Conservation (phyloP, 2,113 vertebrate genomes). For the Zosterops japonicus region DNA sequence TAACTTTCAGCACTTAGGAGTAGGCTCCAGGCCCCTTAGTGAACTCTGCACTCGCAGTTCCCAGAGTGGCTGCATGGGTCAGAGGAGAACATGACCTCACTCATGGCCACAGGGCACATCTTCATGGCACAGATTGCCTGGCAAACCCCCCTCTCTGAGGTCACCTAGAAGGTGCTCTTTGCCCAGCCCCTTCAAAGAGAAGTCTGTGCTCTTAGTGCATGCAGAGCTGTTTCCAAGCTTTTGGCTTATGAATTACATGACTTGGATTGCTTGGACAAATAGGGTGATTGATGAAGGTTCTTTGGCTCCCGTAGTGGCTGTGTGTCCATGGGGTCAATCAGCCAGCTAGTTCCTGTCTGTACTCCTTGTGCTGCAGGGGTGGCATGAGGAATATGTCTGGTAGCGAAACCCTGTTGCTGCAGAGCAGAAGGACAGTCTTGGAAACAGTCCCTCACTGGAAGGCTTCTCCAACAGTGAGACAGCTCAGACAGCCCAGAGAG, state of each 20-base stretch:
- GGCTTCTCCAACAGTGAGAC: not conserved
- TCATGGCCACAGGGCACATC: not conserved
- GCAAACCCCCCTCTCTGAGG: not conserved
- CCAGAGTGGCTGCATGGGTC: not conserved
- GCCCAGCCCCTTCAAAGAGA: not conserved
- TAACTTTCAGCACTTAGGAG: not conserved
- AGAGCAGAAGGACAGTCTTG: not conserved
- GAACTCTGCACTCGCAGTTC: not conserved
- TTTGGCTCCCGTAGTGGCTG: accelerated
- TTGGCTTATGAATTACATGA: not conserved
- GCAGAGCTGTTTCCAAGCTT: not conserved
- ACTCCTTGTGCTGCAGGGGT: not conserved
- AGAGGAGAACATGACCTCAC: accelerated
- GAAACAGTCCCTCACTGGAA: not conserved
- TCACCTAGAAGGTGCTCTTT: not conserved
- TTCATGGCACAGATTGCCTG: not conserved
- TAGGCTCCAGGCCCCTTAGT: not conserved
- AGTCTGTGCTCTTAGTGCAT: not conserved
- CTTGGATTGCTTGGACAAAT: not conserved
- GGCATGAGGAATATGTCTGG: not conserved
- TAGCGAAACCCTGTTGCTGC: not conserved
- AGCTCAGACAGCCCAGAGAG: not conserved
- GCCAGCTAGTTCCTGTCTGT: not conserved
- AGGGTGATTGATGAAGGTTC: not conserved
- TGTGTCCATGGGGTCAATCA: not conserved